Evolutionary conservation across 2,113 vertebrate species (phyloP).

Genomic region (Parus major): DNA sequence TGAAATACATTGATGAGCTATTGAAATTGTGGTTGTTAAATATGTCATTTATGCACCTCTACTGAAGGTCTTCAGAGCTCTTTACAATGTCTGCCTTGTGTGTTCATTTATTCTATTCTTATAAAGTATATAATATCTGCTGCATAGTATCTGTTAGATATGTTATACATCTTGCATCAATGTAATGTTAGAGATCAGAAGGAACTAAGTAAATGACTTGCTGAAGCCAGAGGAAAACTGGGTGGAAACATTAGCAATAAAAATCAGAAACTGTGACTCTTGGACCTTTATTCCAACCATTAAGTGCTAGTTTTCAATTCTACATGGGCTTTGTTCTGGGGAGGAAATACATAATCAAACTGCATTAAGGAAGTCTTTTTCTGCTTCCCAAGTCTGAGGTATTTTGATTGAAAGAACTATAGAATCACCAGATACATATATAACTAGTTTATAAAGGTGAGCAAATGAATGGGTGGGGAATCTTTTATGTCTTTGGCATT

Average conservation of each 20-base stretch:
- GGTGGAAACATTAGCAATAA: not conserved
- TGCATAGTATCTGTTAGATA: not conserved
- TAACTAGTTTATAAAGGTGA: not conserved
- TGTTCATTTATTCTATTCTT: not conserved
- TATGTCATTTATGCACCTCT: not conserved
- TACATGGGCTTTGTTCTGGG: not conserved
- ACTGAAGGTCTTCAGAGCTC: not conserved
- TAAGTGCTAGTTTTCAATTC: not conserved
- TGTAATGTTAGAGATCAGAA: not conserved
- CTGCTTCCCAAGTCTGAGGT: not conserved
- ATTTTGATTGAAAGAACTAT: not conserved
- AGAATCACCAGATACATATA: not conserved
- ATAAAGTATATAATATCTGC: not conserved
- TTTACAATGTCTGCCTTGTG: not conserved
- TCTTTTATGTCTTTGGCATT: not conserved
- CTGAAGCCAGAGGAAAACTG: not conserved
- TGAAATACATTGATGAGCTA: not conserved
- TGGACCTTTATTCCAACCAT: not conserved
- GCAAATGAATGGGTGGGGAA: not conserved
- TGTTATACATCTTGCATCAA: not conserved
- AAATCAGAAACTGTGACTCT: not conserved
- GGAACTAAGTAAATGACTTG: not conserved
- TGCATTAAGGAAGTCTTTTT: not conserved
- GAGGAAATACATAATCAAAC: not conserved
- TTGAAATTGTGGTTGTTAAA: not conserved